These are phyloP conservation scores for Chaenogobius annularis DNA, from an alignment of 2,113 vertebrate genomes.

Conservation along the genomic window DNA sequence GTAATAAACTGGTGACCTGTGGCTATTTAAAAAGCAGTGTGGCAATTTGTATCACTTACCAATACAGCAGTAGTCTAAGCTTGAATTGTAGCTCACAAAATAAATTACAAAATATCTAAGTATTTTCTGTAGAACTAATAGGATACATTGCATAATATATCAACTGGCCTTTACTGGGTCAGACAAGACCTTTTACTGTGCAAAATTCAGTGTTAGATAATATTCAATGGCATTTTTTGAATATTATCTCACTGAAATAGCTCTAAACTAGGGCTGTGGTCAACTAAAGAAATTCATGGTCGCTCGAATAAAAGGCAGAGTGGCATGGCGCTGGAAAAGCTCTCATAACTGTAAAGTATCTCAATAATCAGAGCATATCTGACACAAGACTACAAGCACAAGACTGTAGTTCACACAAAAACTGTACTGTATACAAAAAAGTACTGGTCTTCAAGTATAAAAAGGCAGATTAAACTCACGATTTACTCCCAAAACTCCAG, in stretches of 20 bases:
- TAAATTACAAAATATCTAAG: neutral
- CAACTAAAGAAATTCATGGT: too few relatives aligned
- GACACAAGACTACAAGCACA: too few relatives aligned
- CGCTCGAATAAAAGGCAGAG: too few relatives aligned
- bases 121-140: neutral
- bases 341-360: too few relatives aligned
- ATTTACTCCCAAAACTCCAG: neutral
- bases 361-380: too few relatives aligned
- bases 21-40: constrained; percentile 18
- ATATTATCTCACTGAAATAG: neutral
- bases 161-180: too few relatives aligned
- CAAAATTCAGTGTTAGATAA: neutral
- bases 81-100: neutral
- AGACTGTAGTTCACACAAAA: too few relatives aligned
- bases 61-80: neutral
- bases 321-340: too few relatives aligned
- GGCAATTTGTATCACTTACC: neutral
- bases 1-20: constrained; percentile 6
- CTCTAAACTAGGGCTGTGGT: neutral
- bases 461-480: neutral
- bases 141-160: neutral
- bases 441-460: neutral
- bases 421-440: too few relatives aligned
- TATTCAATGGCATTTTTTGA: neutral
- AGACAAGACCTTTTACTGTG: too few relatives aligned